Evolutionary conservation across 92 coral and sea anemone species (phyloP).

Genomic region (Meandrina meandrites): DNA sequence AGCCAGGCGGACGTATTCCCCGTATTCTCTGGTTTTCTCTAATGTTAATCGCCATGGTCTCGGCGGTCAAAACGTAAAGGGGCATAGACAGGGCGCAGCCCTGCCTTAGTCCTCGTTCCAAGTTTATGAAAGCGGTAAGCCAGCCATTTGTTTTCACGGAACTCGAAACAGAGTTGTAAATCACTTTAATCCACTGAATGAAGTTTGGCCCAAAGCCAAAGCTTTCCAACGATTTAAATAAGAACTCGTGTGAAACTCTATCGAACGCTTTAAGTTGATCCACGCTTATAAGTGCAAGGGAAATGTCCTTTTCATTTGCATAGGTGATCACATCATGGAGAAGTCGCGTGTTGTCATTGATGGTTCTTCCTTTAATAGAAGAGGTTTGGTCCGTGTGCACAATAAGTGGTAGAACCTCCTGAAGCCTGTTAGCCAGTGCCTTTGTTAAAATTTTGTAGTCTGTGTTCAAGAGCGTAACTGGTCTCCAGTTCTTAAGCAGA

Average conservation of each 20-base stretch:
- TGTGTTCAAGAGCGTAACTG: background rate
- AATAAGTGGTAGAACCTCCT: background rate
- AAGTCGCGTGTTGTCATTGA: background rate
- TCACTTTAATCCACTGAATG: background rate
- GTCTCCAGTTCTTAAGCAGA: background rate
- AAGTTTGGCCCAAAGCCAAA: conserved; percentile 37
- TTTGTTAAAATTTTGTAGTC: no score
- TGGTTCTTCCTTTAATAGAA: background rate
- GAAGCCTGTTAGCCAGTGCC: background rate
- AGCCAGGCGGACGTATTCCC: background rate
- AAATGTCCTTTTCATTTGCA: background rate
- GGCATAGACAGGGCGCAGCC: conserved; percentile 9
- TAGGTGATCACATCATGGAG: background rate
- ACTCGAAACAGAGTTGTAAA: conserved; percentile 4
- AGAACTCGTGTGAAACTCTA: background rate
- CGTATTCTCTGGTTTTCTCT: background rate
- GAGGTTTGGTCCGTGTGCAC: background rate
- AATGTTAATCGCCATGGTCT: background rate
- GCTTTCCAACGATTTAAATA: background rate
- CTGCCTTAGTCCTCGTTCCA: conserved; percentile 13
- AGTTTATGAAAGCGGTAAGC: background rate
- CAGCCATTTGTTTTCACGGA: conserved; percentile 15
- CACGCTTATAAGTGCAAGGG: background rate
- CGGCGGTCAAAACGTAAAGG: conserved; percentile 3
- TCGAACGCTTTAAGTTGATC: conserved; percentile 8